Percentiles rank a stretch among this genome's conserved stretches.
These are phyloP conservation scores for Xenopus laevis DNA, from an alignment of 2,113 vertebrate species.

Conservation along the genomic window DNA sequence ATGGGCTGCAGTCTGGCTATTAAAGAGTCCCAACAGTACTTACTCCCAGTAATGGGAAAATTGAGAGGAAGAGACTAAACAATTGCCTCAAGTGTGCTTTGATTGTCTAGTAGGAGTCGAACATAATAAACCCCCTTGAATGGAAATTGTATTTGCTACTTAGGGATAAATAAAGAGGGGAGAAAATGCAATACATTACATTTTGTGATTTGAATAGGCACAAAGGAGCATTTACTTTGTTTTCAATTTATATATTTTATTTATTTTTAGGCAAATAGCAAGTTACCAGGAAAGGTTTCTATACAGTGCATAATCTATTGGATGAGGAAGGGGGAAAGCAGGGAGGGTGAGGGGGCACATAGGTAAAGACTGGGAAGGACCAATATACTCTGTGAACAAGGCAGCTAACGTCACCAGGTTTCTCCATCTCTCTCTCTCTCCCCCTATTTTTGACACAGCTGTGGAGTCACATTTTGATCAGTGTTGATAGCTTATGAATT, in stretches of 20 bases:
- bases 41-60: slow-evolving; percentile 87
- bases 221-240: slow-evolving; percentile 60
- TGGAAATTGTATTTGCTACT: slow-evolving; percentile 63
- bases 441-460: slow-evolving; percentile 75
- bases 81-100: slow-evolving; percentile 75
- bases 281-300: slow-evolving; percentile 44
- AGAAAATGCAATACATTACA: slow-evolving; percentile 62
- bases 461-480: slow-evolving; percentile 84
- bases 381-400: slow-evolving; percentile 46
- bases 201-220: slow-evolving; percentile 58
- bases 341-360: slow-evolving; percentile 12
- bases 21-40: slow-evolving; percentile 86
- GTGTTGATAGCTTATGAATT: slow-evolving; percentile 96
- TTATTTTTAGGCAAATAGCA: slow-evolving; percentile 18
- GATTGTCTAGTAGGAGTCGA: slow-evolving; percentile 72
- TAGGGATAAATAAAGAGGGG: slow-evolving; percentile 71
- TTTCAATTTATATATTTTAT: slow-evolving; percentile 56
- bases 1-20: slow-evolving; percentile 90
- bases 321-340: slow-evolving; percentile 10
- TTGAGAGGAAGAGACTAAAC: slow-evolving; percentile 79
- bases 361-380: slow-evolving; percentile 38
- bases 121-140: slow-evolving; percentile 62
- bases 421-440: slow-evolving; percentile 21
- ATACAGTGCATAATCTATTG: slow-evolving; percentile 22
- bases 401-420: slow-evolving; percentile 20